These are phyloP conservation scores for Drosophila pseudotakahashii DNA, from an alignment of 2,888 invertebrate species.

Conservation along the genomic window DNA sequence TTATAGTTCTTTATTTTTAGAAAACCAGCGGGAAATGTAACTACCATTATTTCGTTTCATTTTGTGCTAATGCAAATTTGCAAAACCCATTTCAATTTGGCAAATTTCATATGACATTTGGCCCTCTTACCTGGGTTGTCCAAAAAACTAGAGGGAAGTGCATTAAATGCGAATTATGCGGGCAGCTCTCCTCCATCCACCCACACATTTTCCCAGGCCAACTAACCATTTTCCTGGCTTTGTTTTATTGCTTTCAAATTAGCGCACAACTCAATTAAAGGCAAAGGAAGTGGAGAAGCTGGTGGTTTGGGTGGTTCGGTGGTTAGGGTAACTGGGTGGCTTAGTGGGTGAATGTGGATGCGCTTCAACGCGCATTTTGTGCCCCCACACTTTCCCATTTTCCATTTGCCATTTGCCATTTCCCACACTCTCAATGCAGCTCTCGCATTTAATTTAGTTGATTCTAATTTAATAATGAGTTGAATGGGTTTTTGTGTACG, in stretches of 20 bases:
- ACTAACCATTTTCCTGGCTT: slow-evolving; percentile 13
- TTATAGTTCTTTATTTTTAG: too few relatives aligned
- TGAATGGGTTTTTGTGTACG: slow-evolving; percentile 38
- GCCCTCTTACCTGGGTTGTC: neutral
- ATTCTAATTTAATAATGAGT: slow-evolving; percentile 75
- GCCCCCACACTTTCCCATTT: slow-evolving; percentile 31
- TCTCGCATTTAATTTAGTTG: slow-evolving; percentile 61
- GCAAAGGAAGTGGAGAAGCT: slow-evolving; percentile 6
- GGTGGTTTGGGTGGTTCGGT: slow-evolving; percentile 1
- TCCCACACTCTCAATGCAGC: slow-evolving; percentile 10
- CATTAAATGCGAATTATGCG: slow-evolving; percentile 72
- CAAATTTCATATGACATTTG: slow-evolving; percentile 1
- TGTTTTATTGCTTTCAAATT: slow-evolving; percentile 75
- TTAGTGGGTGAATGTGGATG: slow-evolving; percentile 40
- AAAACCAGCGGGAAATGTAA: too few relatives aligned
- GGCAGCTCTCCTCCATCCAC: too few relatives aligned
- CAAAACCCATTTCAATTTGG: slow-evolving; percentile 3
- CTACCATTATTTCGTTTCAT: too few relatives aligned
- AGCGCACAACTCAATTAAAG: slow-evolving; percentile 74
- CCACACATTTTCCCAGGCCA: neutral
- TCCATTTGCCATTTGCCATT: neutral
- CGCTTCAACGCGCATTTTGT: slow-evolving; percentile 70
- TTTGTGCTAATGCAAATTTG: slow-evolving; percentile 1
- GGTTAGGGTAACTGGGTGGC: neutral
- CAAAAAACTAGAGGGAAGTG: slow-evolving; percentile 35